These are phyloP conservation scores for Andrena hattorfiana DNA, from an alignment of 2,888 invertebrate genomes.

Conservation along the genomic window DNA sequence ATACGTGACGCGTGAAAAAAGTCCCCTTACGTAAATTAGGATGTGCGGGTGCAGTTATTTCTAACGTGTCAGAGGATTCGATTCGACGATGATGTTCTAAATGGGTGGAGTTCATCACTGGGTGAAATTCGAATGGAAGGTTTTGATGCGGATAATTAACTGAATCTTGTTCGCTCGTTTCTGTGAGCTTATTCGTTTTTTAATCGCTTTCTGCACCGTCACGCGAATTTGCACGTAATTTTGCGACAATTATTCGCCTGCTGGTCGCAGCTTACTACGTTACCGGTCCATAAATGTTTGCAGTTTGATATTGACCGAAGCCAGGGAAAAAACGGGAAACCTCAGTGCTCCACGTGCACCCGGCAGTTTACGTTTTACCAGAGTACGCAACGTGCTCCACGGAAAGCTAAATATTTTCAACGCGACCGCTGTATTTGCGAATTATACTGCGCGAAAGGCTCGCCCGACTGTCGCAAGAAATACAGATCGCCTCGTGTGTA, in stretches of 20 bases:
- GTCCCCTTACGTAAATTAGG: not conserved
- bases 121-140: too few relatives aligned
- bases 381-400: not conserved
- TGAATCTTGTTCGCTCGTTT: not conserved
- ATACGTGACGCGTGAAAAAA: not conserved
- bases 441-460: not conserved
- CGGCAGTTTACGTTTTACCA: not conserved
- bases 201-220: not conserved
- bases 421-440: not conserved
- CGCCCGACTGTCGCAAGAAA: not conserved
- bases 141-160: not conserved
- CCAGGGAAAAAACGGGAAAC: not conserved
- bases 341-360: not conserved
- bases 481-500: not conserved
- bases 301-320: not conserved
- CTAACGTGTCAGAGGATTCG: not conserved
- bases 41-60: not conserved
- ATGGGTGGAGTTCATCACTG: not conserved
- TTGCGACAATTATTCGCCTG: constrained; percentile 24
- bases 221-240: not conserved
- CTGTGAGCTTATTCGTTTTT: not conserved
- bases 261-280: not conserved
- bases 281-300: constrained; percentile 4
- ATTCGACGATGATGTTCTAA: not conserved
- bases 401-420: constrained; percentile 5